Percentiles rank a stretch among this genome's conserved stretches.
phyloP scores from a whole-genome alignment of 1,140 invertebrate genomes.

The Hermatobates lingyangjiaoensis region DNA sequence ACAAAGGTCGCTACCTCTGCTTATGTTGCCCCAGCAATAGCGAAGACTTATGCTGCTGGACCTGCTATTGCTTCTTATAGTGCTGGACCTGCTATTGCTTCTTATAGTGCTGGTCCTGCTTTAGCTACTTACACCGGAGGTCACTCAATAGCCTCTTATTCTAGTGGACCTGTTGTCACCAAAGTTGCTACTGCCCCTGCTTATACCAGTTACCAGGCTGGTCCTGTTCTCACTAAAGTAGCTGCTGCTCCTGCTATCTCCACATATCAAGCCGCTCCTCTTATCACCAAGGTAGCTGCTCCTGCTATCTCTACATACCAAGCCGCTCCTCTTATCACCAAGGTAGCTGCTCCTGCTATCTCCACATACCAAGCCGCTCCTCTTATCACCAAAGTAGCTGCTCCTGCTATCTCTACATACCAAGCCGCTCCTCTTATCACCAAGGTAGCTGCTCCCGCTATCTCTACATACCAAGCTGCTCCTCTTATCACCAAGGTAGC shows the following conservation, averaged over 20 bases:
- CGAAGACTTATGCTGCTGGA: conserved; percentile 3
- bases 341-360: conserved; percentile 1
- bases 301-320: conserved; percentile 3
- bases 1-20: not conserved
- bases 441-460: conserved; percentile 3
- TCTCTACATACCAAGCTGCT: conserved; percentile 3
- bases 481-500: conserved; percentile 4
- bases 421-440: conserved; percentile 5
- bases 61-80: not conserved
- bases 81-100: not conserved
- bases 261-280: no score
- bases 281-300: conserved; percentile 2
- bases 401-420: conserved; percentile 3
- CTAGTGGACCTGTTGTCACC: conserved; percentile 2
- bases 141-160: no score
- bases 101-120: not conserved
- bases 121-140: conserved; percentile 3
- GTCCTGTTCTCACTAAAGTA: conserved; percentile 4
- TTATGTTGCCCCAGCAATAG: not conserved
- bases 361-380: conserved; percentile 5
- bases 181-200: conserved; percentile 2
- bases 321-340: conserved; percentile 3
- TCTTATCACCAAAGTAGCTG: conserved; percentile 2
- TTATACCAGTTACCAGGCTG: no score
- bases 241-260: conserved; percentile 3